Base-by-base conservation (phyloP, 2,113 vertebrate genomes). In the Hemiscyllium ocellatum region DNA sequence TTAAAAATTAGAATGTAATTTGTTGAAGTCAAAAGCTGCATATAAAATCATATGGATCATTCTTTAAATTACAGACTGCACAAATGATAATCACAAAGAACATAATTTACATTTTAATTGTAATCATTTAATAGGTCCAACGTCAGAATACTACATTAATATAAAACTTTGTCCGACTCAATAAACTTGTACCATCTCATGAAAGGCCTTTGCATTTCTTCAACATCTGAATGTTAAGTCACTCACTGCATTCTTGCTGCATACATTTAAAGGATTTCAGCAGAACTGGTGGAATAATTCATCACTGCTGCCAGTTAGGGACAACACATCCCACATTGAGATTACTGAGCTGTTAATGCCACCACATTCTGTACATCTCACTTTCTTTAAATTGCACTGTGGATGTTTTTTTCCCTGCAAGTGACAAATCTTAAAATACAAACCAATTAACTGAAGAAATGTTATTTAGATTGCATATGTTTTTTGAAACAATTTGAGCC, bases 351-450 rank as follows among this genome's bases (percentile, higher is more conserved):
- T 47, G n/a, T 70, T 94, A 61, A 50, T 47, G 22, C 20, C 93
- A 94, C 68, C 68, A 70, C n/a, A 70, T 19, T 94, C 68, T 70
- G 93, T 17, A 42, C 66, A 50, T 94, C 65, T 94, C 93, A 94
- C 93, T 70, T 94, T 42, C n/a, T 68, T 70, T 29, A 70, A 37
- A 94, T 70, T 47, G 37, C 1, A 65, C 65, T 47, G 91, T 47
- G 17, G 65, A 50, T 37, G 24, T 50, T 70, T 70, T 94, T 50
- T 50, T 47, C 15, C 37, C 52, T 90, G 13, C 4, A 29, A 94
- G 93, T 69, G 42, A 47, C 93, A 94, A 94, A 94, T 24, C 22
- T 37, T 29, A 94, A 94, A 94, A 94, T 94, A 94, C 69, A 94
- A 94, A 69, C 37, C 20, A 93, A 47, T 87, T 87, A 87, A 89